Evolutionary conservation across 2,888 invertebrate genomes (phyloP).

Genomic region (Epinotia bilunana): DNA sequence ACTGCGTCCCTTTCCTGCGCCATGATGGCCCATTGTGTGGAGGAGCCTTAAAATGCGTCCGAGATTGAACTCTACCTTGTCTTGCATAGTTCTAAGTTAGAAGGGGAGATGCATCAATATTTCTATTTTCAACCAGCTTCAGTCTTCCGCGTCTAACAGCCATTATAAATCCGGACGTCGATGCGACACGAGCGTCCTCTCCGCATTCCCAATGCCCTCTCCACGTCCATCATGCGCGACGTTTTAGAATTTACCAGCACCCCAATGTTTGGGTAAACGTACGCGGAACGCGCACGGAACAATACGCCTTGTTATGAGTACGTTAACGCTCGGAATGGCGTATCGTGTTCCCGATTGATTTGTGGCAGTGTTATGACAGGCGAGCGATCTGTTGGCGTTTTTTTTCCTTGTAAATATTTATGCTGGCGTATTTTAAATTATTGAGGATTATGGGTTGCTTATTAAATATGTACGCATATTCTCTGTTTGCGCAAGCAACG

Average conservation of each 20-base stretch:
- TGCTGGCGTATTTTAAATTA: slow-evolving; percentile 25
- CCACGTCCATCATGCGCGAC: slow-evolving; percentile 34
- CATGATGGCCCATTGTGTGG: no score
- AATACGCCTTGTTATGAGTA: slow-evolving; percentile 47
- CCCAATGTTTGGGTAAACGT: slow-evolving; percentile 43
- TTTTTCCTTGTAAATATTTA: slow-evolving; percentile 39
- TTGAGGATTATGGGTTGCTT: slow-evolving; percentile 3
- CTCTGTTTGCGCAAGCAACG: not conserved
- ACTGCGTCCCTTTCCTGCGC: no score
- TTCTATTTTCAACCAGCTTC: slow-evolving; percentile 8
- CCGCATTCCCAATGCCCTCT: slow-evolving; percentile 31
- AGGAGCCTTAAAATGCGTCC: no score
- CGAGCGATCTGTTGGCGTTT: slow-evolving; percentile 21
- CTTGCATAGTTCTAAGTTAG: not conserved
- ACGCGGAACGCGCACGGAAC: slow-evolving; percentile 45
- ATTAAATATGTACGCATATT: slow-evolving; percentile 4
- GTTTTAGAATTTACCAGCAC: slow-evolving; percentile 39
- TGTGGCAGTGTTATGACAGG: slow-evolving; percentile 39
- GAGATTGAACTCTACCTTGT: not conserved
- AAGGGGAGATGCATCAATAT: not conserved
- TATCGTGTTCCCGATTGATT: slow-evolving; percentile 40
- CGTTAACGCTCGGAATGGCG: slow-evolving; percentile 42
- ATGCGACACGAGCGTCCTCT: slow-evolving; percentile 35
- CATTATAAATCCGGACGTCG: slow-evolving; percentile 28
- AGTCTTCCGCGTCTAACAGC: slow-evolving; percentile 11